A percentile compares a stretch with the other conserved stretches of the same genome.
These are phyloP conservation scores for Dascyllus trimaculatus DNA, from an alignment of 2,113 vertebrate genomes.

Conservation along the genomic window DNA sequence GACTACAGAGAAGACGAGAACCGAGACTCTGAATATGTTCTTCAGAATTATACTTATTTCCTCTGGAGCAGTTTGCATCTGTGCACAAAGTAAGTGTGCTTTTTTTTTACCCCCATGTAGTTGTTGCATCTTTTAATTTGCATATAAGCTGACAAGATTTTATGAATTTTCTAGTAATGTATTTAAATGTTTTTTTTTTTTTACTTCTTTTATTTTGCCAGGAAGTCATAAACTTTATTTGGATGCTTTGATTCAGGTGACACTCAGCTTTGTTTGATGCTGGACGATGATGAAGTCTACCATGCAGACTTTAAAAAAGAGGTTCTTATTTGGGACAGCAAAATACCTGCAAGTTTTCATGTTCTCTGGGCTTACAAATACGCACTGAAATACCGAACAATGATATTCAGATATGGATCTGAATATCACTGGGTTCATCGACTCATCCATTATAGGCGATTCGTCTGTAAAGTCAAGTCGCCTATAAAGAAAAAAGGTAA, in stretches of 20 bases:
- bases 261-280: background rate
- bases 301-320: slow-evolving; percentile 38
- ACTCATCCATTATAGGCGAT: too few relatives aligned
- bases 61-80: slow-evolving; percentile 2
- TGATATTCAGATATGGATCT: background rate
- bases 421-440: too few relatives aligned
- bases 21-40: background rate
- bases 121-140: too few relatives aligned
- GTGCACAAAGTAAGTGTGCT: slow-evolving; percentile 20
- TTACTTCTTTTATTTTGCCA: background rate
- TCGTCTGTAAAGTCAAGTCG: background rate
- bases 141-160: background rate
- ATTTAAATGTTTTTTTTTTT: background rate
- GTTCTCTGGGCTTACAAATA: too few relatives aligned
- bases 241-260: slow-evolving; percentile 33
- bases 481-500: too few relatives aligned
- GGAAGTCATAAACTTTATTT: slow-evolving; percentile 9
- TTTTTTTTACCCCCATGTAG: too few relatives aligned
- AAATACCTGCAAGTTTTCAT: background rate
- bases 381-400: too few relatives aligned
- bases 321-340: background rate
- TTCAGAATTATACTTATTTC: slow-evolving; percentile 1
- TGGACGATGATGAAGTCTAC: slow-evolving; percentile 19
- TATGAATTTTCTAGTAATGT: too few relatives aligned
- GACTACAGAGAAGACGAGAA: too few relatives aligned